Percentiles rank a stretch among this genome's conserved stretches.
Conservation (phyloP, 2,113 vertebrate species). For the Acanthochromis polyacanthus region DNA sequence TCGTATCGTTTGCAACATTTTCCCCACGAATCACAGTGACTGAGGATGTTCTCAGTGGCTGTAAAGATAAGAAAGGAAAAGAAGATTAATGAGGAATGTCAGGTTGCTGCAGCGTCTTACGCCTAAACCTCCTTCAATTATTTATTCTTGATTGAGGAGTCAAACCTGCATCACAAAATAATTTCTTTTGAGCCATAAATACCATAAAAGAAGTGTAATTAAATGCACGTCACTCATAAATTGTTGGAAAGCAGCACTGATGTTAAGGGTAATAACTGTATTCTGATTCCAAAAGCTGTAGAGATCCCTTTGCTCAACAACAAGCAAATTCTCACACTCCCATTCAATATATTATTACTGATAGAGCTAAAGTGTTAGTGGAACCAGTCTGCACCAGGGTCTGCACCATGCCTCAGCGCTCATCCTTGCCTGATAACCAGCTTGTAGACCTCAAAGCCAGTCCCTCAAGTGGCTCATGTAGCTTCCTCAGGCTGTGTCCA, state of each 20-base stretch:
- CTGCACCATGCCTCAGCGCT: too few species aligned
- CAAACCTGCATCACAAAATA: not conserved
- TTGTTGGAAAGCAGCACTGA: not conserved
- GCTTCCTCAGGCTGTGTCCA: too few species aligned
- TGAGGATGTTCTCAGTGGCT: slow-evolving; percentile 17
- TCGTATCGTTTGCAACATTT: slow-evolving; percentile 12
- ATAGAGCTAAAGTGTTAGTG: too few species aligned
- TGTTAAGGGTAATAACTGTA: not conserved
- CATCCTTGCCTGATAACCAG: too few species aligned
- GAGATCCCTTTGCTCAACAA: not conserved
- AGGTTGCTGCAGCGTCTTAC: slow-evolving; percentile 9
- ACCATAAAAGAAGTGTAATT: not conserved
- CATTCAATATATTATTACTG: too few species aligned
- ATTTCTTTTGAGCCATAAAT: slow-evolving; percentile 8
- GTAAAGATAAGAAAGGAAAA: slow-evolving; percentile 8
- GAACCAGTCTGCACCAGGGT: too few species aligned
- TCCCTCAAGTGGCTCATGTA: too few species aligned
- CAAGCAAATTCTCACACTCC: too few species aligned
- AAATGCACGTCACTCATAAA: not conserved
- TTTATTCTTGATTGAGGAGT: not conserved
- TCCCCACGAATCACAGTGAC: slow-evolving; percentile 43
- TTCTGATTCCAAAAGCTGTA: not conserved
- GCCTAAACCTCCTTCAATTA: slow-evolving; percentile 29
- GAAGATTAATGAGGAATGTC: slow-evolving; percentile 42
- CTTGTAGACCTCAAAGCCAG: too few species aligned